Percentiles rank a stretch among this genome's conserved stretches.
Evolutionary conservation across 2,797 vertebrate genomes (phyloP).

Genomic region (Rhyacichthys aspro): DNA sequence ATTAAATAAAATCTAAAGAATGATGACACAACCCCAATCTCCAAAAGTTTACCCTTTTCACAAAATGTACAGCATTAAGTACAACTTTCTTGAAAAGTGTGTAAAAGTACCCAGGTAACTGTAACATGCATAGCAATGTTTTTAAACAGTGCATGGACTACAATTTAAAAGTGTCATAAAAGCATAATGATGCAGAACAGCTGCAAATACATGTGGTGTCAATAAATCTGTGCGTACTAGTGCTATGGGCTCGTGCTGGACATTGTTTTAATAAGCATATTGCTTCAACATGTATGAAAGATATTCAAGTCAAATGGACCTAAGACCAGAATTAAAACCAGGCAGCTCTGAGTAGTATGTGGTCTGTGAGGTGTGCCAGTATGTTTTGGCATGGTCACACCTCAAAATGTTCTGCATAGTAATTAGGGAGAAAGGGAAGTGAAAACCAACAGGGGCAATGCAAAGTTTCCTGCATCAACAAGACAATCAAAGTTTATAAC

Average conservation of each 20-base stretch:
- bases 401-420: slow-evolving; percentile 4
- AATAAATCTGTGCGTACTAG: background rate
- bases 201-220: background rate
- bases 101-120: no score
- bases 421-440: slow-evolving; percentile 41
- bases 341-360: background rate
- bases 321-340: no score
- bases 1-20: no score
- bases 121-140: background rate
- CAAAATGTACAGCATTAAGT: no score
- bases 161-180: background rate
- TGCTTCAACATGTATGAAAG: background rate
- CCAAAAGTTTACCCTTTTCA: no score
- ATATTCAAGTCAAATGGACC: background rate
- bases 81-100: no score
- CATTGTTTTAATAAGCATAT: background rate
- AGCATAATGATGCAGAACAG: background rate
- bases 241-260: background rate
- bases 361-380: background rate
- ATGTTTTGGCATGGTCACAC: background rate
- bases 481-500: no score
- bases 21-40: no score
- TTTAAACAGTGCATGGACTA: background rate
- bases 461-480: slow-evolving; percentile 23
- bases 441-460: slow-evolving; percentile 27